Conservation (phyloP, 1,140 invertebrate species). For the Conus ventricosus region DNA sequence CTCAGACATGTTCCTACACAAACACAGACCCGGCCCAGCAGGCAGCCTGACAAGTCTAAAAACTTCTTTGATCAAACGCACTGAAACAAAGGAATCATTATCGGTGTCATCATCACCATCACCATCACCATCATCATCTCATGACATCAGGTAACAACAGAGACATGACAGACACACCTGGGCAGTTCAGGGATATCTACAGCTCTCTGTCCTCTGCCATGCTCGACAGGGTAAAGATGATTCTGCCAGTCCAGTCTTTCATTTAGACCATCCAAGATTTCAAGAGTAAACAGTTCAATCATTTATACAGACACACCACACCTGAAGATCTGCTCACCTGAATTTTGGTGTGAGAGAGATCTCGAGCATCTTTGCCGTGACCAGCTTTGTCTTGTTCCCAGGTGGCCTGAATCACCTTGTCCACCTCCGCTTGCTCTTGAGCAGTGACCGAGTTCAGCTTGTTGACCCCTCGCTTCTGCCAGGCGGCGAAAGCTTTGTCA, state of each 20-base stretch:
- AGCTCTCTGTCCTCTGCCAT: background rate
- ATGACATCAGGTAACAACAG: too few species aligned
- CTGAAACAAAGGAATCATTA: too few species aligned
- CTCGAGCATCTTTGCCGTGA: constrained; percentile 52
- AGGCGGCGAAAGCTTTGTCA: background rate
- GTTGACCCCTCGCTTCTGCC: background rate
- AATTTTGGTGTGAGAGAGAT: constrained; percentile 47
- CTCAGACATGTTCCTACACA: too few species aligned
- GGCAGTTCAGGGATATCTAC: too few species aligned
- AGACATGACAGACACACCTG: too few species aligned
- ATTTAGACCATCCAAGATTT: background rate
- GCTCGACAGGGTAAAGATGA: background rate
- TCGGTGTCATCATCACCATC: too few species aligned
- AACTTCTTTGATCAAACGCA: too few species aligned
- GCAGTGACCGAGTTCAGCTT: background rate
- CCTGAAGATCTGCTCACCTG: background rate
- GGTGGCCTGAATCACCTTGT: constrained; percentile 50
- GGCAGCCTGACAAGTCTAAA: too few species aligned
- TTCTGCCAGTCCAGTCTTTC: background rate
- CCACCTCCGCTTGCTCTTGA: constrained; percentile 37
- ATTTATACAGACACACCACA: background rate
- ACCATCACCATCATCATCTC: too few species aligned
- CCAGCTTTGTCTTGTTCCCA: constrained; percentile 53
- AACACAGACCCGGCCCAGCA: too few species aligned
- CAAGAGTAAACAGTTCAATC: background rate